Conservation (phyloP, 2,113 vertebrate species). For the Ceuthmochares aereus region DNA sequence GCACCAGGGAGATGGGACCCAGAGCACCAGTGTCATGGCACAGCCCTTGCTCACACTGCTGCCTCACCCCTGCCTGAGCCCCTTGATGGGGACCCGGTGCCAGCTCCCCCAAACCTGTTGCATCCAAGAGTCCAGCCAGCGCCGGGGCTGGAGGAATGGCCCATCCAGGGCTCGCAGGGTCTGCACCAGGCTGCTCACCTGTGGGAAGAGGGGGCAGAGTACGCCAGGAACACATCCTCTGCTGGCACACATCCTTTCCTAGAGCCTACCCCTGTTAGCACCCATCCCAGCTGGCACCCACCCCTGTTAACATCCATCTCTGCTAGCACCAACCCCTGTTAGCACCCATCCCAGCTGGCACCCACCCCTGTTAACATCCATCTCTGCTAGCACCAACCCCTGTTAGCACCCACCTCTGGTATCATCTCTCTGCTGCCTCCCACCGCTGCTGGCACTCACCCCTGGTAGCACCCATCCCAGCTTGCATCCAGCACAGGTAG, state of each 20-base stretch:
- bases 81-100: accelerated
- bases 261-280: background rate
- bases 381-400: too few relatives aligned
- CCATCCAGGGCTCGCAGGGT: background rate
- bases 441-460: background rate
- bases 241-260: background rate
- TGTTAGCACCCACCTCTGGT: too few relatives aligned
- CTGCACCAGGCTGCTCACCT: conserved; percentile 22
- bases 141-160: background rate
- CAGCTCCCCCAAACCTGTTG: background rate
- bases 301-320: background rate
- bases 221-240: accelerated
- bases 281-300: background rate
- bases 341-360: too few relatives aligned
- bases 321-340: background rate
- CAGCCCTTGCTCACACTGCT: background rate
- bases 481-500: background rate
- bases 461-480: background rate
- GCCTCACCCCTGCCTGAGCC: background rate
- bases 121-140: conserved; percentile 44
- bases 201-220: background rate
- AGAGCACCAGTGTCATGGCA: background rate
- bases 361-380: too few relatives aligned
- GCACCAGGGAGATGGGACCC: background rate
- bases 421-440: too few relatives aligned